phyloP scores from a whole-genome alignment of 2,888 invertebrate species.

The Tubulanus polymorphus region DNA sequence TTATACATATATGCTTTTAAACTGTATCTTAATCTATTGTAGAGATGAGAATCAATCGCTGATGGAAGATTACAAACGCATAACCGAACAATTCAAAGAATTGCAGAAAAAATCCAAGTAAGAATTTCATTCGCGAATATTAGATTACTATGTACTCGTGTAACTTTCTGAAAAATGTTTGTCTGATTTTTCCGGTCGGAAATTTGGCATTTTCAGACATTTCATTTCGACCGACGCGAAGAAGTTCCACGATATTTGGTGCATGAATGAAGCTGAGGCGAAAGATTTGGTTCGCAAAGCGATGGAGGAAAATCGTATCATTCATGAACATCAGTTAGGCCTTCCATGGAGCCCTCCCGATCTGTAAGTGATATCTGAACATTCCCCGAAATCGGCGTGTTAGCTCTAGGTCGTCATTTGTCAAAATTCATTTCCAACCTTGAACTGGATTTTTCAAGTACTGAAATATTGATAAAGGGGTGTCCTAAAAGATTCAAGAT shows the following conservation, averaged over 20 bases:
- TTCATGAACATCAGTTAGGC: conserved; percentile 52
- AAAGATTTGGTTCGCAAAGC: conserved; percentile 39
- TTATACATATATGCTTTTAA: too few species aligned
- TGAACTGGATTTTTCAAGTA: too few species aligned
- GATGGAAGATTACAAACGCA: conserved; percentile 61
- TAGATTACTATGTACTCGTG: background rate
- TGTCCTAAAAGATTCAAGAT: too few species aligned
- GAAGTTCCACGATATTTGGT: conserved; percentile 53
- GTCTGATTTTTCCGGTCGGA: background rate
- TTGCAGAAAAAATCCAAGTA: conserved; percentile 53
- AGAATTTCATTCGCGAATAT: conserved; percentile 8
- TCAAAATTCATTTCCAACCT: too few species aligned
- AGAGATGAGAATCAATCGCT: conserved; percentile 66
- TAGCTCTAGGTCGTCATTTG: too few species aligned
- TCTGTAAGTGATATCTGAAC: conserved; percentile 37
- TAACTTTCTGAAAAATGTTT: background rate
- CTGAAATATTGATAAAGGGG: too few species aligned
- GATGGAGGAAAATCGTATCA: conserved; percentile 42
- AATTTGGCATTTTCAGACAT: conserved; percentile 33
- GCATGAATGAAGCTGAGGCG: conserved; percentile 53
- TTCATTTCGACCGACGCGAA: conserved; percentile 50
- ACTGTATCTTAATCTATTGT: background rate
- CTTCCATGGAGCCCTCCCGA: conserved; percentile 37
- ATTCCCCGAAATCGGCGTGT: too few species aligned
- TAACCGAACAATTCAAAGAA: conserved; percentile 51